Evolutionary conservation across 2,888 invertebrate genomes (phyloP), one percentile per base, ranked within the genome.

Genomic region (Ptychoptera albimana): DNA sequence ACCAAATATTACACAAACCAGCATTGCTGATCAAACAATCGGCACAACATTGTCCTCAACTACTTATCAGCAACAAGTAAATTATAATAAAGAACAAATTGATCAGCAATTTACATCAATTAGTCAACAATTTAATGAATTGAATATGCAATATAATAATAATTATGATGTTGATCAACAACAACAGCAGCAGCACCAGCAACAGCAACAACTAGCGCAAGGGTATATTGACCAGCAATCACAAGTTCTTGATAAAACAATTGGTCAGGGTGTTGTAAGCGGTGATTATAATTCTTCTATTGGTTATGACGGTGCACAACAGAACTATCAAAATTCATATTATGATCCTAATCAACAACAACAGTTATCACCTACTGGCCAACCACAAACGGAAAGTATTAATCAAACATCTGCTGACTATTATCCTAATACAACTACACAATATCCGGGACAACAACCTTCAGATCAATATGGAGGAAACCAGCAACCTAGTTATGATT

Each of bases 91-190:
- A 13, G 52, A 53, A 50, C 56, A 53, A 10, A 60, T 63, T 46
- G 59, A 64, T 56, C 60, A 63, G 49, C 61, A 64, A 50, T 64
- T 64, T 53, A 53, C 53, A 13, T 59, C 62, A 53, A 56, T 65
- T 2, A 64, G 60, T 51, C 57, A 61, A 51, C 62, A 64, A 50
- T 63, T 64, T 50, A 59, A 53, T 47, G 61, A 62, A 46, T 50
- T 65, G 13, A 63, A 59, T 52, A 54, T 61, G 56, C 62, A 63
- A 51, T 60, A 62, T 48, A 56, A 53, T 46, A 9, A 9, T 37
- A 16, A 34, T 23, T 12, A 45, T 34, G 2, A 31, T 13, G 5
- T 12, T 34, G 30, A 46, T 14, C 49, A 40, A 40, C n/a, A 31
- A 29, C 30, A 8, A 14, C 40, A 31, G 9, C 2, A n/a, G 12